These are phyloP conservation scores for Galerucella pusilla DNA, from an alignment of 2,888 invertebrate genomes.

Conservation along the genomic window DNA sequence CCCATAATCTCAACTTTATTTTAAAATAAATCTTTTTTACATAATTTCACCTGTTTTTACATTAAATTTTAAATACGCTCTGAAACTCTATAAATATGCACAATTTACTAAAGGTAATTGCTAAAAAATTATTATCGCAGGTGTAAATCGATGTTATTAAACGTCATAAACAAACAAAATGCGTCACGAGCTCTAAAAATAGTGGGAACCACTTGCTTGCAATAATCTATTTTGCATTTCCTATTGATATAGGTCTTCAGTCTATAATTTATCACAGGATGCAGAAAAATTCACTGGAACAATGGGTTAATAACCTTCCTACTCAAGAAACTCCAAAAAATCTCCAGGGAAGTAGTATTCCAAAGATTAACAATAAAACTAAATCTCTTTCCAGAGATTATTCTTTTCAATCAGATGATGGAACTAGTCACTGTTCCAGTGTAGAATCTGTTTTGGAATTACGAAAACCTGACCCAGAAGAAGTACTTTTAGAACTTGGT, in stretches of 20 bases:
- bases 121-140: not conserved
- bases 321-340: slow-evolving; percentile 46
- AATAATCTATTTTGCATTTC: slow-evolving; percentile 16
- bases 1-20: not conserved
- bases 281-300: slow-evolving; percentile 77
- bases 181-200: slow-evolving; percentile 25
- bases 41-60: not conserved
- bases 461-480: slow-evolving; percentile 89
- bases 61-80: not conserved
- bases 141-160: not conserved
- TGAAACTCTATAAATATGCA: not conserved
- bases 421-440: slow-evolving; percentile 77
- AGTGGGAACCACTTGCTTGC: slow-evolving; percentile 42
- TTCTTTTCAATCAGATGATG: slow-evolving; percentile 64
- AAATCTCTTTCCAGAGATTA: slow-evolving; percentile 59
- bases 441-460: slow-evolving; percentile 86
- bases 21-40: not conserved
- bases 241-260: slow-evolving; percentile 10
- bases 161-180: slow-evolving; percentile 26
- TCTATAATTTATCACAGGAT: slow-evolving; percentile 42
- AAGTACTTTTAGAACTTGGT: slow-evolving; percentile 83
- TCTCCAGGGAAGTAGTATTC: slow-evolving; percentile 39
- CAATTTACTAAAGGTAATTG: not conserved
- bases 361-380: slow-evolving; percentile 14
- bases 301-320: slow-evolving; percentile 81